Conservation (phyloP, 2,888 invertebrate genomes). For the Drosophila koepferae region DNA sequence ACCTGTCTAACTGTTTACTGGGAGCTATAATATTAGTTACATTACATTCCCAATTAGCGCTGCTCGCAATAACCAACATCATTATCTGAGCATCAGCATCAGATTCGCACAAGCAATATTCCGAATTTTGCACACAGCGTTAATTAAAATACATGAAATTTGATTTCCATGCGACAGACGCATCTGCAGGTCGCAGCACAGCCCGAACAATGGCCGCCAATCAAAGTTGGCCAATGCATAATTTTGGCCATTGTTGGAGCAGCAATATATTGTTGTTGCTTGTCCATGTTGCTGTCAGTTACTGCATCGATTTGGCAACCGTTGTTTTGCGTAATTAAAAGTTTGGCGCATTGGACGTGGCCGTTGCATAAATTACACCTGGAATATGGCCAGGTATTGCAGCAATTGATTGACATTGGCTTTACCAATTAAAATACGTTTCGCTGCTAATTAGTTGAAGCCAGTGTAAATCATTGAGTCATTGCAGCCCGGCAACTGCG, state of each 20-base stretch:
- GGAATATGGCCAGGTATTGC: conserved; percentile 10
- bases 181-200: neutral
- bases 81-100: conserved; percentile 22
- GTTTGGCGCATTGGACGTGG: conserved; percentile 23
- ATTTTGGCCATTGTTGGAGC: conserved; percentile 13
- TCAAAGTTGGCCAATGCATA: conserved; percentile 30
- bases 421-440: conserved; percentile 12
- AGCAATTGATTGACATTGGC: conserved; percentile 14
- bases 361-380: conserved; percentile 19
- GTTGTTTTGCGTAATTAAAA: conserved; percentile 37
- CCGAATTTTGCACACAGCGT: conserved; percentile 33
- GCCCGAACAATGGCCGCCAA: conserved; percentile 25
- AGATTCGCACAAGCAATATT: conserved; percentile 13
- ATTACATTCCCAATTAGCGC: conserved; percentile 49
- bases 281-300: neutral
- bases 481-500: conserved; percentile 10
- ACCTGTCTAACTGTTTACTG: conserved; percentile 32
- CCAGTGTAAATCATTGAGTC: conserved; percentile 10
- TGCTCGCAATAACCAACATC: conserved; percentile 24
- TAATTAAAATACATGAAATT: conserved; percentile 51
- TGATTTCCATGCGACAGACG: conserved; percentile 19
- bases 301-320: conserved; percentile 8
- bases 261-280: conserved; percentile 8
- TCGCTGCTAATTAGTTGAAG: conserved; percentile 31
- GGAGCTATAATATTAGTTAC: conserved; percentile 32